phyloP scores from a whole-genome alignment of 1,140 invertebrate species.

The Drosophila sp. region DNA sequence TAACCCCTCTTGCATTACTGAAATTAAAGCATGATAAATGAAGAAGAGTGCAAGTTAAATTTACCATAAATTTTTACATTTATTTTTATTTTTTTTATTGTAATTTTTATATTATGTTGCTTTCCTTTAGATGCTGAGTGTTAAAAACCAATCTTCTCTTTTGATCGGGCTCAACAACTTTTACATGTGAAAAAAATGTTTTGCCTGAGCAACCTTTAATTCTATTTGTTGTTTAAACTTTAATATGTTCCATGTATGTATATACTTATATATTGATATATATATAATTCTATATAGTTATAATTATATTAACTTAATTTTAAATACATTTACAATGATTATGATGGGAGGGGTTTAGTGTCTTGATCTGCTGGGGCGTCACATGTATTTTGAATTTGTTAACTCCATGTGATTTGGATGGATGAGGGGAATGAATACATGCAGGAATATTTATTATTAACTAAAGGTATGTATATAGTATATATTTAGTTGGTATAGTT shows the following conservation, averaged over 20 bases:
- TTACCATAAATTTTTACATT: constrained; percentile 48
- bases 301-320: constrained; percentile 15
- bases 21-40: neutral
- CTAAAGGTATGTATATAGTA: neutral
- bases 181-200: constrained; percentile 28
- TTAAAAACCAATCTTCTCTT: constrained; percentile 32
- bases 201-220: constrained; percentile 17
- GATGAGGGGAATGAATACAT: neutral
- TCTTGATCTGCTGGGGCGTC: constrained; percentile 1
- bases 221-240: constrained; percentile 17
- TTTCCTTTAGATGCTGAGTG: constrained; percentile 30
- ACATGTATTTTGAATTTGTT: neutral
- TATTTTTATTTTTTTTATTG: constrained; percentile 44
- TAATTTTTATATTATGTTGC: constrained; percentile 24
- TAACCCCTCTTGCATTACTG: no score
- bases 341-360: constrained; percentile 1
- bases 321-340: constrained; percentile 44
- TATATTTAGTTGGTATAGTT: neutral
- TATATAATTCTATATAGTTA: constrained; percentile 1
- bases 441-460: constrained; percentile 16
- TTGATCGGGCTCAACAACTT: constrained; percentile 32
- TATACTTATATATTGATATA: constrained; percentile 22
- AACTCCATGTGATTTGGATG: neutral
- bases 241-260: constrained; percentile 27
- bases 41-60: neutral